A percentile compares a stretch with the other conserved stretches of the same genome.
Conservation (phyloP, 2,113 vertebrate genomes). For the Heterotis niloticus region DNA sequence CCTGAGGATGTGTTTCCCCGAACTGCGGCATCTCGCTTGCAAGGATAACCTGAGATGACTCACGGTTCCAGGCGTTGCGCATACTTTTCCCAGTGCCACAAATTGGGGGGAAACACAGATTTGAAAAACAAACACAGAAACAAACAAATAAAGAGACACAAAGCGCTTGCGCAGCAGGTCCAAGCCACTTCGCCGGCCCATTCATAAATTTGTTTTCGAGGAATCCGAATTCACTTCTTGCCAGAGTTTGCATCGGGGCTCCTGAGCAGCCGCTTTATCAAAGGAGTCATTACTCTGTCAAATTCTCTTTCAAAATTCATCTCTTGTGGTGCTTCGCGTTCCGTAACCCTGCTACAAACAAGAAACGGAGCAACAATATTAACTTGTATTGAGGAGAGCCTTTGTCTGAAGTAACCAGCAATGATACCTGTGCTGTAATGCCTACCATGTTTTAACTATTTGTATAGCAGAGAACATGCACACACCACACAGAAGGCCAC, state of each 20-base stretch:
- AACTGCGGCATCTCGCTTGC: slow-evolving; percentile 16
- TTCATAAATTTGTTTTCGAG: background rate
- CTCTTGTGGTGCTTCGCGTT: slow-evolving; percentile 37
- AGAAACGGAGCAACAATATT: background rate
- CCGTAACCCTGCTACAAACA: slow-evolving; percentile 33
- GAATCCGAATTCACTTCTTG: background rate
- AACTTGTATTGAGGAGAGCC: background rate
- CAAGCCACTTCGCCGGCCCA: no score
- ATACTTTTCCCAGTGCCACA: background rate
- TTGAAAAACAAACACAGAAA: background rate
- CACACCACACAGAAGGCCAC: no score
- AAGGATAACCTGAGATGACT: slow-evolving; percentile 18
- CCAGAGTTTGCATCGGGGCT: background rate
- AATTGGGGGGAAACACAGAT: background rate
- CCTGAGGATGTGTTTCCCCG: slow-evolving; percentile 33
- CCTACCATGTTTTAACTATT: no score
- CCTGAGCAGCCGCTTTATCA: background rate
- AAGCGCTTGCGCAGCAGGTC: background rate
- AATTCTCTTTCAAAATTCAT: no score
- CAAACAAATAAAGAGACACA: background rate
- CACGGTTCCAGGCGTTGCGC: background rate
- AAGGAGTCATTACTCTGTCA: background rate
- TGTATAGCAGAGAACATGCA: no score
- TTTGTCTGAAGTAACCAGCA: background rate
- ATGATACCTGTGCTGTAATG: no score